Percentiles rank a stretch among this genome's conserved stretches.
These are phyloP conservation scores for Mechanitis messenoides DNA, from an alignment of 2,888 invertebrate genomes.

Conservation along the genomic window DNA sequence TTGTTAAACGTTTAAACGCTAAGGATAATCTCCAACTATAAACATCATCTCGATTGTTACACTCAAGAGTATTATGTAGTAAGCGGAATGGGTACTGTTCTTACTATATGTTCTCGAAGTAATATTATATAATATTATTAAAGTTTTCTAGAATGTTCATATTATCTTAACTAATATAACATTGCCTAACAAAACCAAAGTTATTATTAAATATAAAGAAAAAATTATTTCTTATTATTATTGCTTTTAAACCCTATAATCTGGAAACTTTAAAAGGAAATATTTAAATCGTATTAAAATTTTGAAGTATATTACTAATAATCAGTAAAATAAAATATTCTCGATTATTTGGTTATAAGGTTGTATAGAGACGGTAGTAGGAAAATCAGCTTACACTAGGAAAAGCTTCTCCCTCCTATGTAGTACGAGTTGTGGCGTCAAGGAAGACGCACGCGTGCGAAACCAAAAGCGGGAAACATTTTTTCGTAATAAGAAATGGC, in stretches of 20 bases:
- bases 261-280: not conserved
- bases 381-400: conserved; percentile 11
- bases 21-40: conserved; percentile 42
- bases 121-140: conserved; percentile 20
- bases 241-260: no score
- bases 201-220: no score
- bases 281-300: not conserved
- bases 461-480: conserved; percentile 38
- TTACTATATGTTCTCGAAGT: conserved; percentile 31
- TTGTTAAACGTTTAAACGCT: conserved; percentile 11
- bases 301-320: not conserved
- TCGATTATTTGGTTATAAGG: not conserved
- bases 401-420: not conserved
- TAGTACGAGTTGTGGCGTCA: conserved; percentile 21
- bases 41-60: conserved; percentile 44
- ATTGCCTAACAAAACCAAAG: no score
- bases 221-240: no score
- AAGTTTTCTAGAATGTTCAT: no score
- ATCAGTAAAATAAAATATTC: not conserved
- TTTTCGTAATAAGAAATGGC: conserved; percentile 29
- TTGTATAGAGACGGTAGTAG: conserved; percentile 12
- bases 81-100: conserved; percentile 30
- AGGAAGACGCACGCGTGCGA: conserved; percentile 32
- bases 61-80: conserved; percentile 37
- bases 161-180: no score